Percentiles rank a stretch among this genome's conserved stretches.
Evolutionary conservation across 2,113 vertebrate genomes (phyloP).

Genomic region (Mus pahari): DNA sequence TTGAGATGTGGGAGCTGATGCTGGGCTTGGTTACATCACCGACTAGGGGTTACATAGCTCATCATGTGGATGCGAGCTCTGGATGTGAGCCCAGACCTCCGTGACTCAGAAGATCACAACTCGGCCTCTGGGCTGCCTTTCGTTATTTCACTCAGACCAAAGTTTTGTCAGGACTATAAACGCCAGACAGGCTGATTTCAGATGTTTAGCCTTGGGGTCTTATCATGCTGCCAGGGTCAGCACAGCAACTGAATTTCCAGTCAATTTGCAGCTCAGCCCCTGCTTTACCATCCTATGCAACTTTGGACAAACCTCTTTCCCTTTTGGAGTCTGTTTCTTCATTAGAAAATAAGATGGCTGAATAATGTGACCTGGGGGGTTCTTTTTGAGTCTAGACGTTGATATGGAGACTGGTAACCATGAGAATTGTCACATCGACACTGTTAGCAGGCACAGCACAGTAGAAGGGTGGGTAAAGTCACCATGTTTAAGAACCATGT

Average conservation of each 20-base stretch:
- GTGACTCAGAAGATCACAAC: not conserved
- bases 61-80: not conserved
- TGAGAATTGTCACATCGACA: not conserved
- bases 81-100: not conserved
- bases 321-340: not conserved
- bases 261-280: not conserved
- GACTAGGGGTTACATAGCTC: not conserved
- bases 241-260: too few relatives aligned
- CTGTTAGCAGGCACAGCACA: not conserved
- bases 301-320: not conserved
- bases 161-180: not conserved
- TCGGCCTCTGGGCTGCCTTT: not conserved
- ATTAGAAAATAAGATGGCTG: not conserved
- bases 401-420: not conserved
- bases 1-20: not conserved
- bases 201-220: not conserved
- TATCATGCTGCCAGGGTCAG: fast-evolving
- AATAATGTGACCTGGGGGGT: not conserved
- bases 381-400: not conserved
- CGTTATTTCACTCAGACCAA: not conserved
- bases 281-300: not conserved
- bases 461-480: not conserved
- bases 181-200: not conserved
- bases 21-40: not conserved
- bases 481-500: not conserved